Evolutionary conservation across 2,888 invertebrate genomes (phyloP).

Genomic region (Clistopyga incitator): DNA sequence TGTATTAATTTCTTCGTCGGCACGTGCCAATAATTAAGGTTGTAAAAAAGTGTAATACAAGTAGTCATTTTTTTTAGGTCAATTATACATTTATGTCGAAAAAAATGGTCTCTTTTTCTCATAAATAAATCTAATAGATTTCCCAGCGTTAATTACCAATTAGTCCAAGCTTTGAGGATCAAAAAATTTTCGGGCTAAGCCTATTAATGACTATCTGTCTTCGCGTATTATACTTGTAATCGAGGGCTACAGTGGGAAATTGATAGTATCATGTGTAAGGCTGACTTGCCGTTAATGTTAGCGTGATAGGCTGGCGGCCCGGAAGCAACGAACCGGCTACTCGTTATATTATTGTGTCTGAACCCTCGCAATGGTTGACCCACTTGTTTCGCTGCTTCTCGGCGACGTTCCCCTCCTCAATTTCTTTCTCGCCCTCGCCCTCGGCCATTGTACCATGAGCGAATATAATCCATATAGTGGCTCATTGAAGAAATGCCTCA

Average conservation of each 20-base stretch:
- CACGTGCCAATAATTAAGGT: neutral
- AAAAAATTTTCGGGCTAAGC: conserved; percentile 6
- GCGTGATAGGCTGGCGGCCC: conserved; percentile 61
- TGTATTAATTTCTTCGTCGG: neutral
- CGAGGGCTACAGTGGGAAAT: conserved; percentile 25
- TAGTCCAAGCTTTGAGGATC: neutral
- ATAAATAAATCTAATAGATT: neutral
- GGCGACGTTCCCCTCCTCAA: conserved; percentile 49
- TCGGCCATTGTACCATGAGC: neutral
- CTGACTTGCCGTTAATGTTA: conserved; percentile 51
- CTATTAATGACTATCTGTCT: conserved; percentile 30
- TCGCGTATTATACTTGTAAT: conserved; percentile 33
- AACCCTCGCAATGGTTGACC: conserved; percentile 61
- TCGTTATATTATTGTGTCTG: conserved; percentile 67
- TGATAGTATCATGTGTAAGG: conserved; percentile 38
- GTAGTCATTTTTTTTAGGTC: neutral
- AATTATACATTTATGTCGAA: conserved; percentile 21
- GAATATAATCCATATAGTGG: conserved; percentile 9
- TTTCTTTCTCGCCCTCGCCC: conserved; percentile 26
- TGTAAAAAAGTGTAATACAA: neutral
- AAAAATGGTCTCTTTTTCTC: neutral
- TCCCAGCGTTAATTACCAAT: neutral
- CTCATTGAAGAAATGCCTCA: conserved; percentile 25
- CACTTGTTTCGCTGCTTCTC: conserved; percentile 63
- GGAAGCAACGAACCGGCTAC: conserved; percentile 60